Evolutionary conservation across 2,797 vertebrate species (phyloP).

Genomic region (Erethizon dorsatum): DNA sequence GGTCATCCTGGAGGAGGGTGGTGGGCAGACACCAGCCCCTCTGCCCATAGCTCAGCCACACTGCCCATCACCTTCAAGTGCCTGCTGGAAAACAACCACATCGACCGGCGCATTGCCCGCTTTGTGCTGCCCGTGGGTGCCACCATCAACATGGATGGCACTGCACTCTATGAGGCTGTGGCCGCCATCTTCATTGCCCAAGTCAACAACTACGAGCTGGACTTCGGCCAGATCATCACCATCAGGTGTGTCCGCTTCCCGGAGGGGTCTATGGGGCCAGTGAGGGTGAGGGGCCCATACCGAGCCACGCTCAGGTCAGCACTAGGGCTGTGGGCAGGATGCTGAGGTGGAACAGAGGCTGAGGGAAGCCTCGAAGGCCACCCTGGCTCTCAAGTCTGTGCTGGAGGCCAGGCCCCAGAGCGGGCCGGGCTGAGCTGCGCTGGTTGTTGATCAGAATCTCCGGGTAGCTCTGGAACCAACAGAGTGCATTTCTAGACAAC

Average conservation of each 20-base stretch:
- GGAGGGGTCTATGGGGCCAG: background rate
- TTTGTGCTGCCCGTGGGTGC: conserved; percentile 98
- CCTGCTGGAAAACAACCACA: conserved; percentile 99
- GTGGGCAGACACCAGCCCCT: conserved; percentile 66
- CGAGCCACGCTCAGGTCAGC: too few species aligned
- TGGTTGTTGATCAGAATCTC: background rate
- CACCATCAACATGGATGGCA: conserved; percentile 99
- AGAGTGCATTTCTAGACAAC: background rate
- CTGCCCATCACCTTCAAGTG: conserved; percentile 99
- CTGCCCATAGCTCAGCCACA: conserved; percentile 95
- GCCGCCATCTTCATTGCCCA: conserved; percentile 99
- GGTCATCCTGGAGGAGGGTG: background rate
- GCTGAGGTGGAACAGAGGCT: background rate
- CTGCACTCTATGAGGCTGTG: conserved; percentile 97
- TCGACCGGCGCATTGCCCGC: conserved; percentile 97
- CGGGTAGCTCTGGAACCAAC: background rate
- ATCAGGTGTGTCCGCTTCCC: conserved; percentile 91
- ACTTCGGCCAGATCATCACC: conserved; percentile 99
- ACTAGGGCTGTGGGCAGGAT: too few species aligned
- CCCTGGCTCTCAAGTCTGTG: background rate
- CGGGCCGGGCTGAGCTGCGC: background rate
- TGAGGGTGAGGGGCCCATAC: background rate
- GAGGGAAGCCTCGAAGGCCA: background rate
- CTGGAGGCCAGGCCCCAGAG: background rate
- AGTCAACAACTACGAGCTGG: conserved; percentile 98